Evolutionary conservation across 2,888 invertebrate genomes (phyloP).

Genomic region (Pseudoips prasinana): DNA sequence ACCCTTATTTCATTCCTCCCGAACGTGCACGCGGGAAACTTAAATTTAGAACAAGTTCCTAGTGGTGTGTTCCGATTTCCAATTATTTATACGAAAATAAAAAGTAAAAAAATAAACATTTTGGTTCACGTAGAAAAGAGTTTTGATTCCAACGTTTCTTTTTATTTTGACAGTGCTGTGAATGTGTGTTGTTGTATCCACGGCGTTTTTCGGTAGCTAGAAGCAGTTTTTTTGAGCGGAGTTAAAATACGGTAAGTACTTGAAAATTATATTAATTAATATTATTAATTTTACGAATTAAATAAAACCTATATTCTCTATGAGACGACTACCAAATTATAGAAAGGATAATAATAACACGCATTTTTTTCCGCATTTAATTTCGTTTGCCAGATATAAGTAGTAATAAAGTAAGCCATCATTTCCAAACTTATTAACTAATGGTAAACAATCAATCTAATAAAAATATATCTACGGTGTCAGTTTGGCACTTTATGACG

Average conservation of each 20-base stretch:
- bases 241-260: constrained; percentile 20
- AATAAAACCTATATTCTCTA: no score
- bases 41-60: constrained; percentile 33
- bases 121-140: constrained; percentile 8
- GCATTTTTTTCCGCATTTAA: not conserved
- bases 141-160: constrained; percentile 10
- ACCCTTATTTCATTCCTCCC: constrained; percentile 28
- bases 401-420: no score
- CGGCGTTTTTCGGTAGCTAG: constrained; percentile 1
- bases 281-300: not conserved
- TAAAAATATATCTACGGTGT: constrained; percentile 13
- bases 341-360: not conserved
- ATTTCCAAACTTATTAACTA: constrained; percentile 18
- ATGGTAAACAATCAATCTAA: constrained; percentile 17
- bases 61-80: constrained; percentile 26
- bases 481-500: constrained; percentile 12
- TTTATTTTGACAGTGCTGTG: constrained; percentile 23
- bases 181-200: constrained; percentile 18
- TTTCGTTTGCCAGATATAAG: not conserved
- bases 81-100: constrained; percentile 5
- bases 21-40: constrained; percentile 37
- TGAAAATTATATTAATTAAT: not conserved
- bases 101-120: constrained; percentile 2
- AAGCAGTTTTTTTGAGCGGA: constrained; percentile 9
- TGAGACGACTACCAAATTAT: no score